Percentiles rank a stretch among this genome's conserved stretches.
These are phyloP conservation scores for Drosophila birchii DNA, from an alignment of 2,888 invertebrate genomes.

Conservation along the genomic window DNA sequence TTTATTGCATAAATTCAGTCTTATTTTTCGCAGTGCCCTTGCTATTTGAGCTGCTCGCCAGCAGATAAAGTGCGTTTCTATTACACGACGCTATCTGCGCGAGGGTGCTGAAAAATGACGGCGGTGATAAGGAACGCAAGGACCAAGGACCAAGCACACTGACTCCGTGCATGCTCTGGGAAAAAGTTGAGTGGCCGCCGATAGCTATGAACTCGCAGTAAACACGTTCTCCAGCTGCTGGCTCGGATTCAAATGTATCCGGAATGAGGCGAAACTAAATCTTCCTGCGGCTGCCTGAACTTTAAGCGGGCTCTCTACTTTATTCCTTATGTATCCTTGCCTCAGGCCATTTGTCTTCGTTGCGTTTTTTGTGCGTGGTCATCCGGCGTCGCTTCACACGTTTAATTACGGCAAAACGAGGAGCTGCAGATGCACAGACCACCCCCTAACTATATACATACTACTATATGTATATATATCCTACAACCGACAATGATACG, in stretches of 20 bases:
- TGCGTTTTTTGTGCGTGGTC: slow-evolving; percentile 44
- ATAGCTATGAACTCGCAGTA: slow-evolving; percentile 25
- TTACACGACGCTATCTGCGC: slow-evolving; percentile 33
- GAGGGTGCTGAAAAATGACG: slow-evolving; percentile 38
- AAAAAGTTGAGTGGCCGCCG: slow-evolving; percentile 29
- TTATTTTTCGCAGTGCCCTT: background rate
- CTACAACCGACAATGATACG: slow-evolving; percentile 9
- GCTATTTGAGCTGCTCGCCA: slow-evolving; percentile 35
- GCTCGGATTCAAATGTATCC: slow-evolving; percentile 31
- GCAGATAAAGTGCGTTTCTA: slow-evolving; percentile 47
- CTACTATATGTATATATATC: background rate
- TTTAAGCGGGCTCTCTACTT: slow-evolving; percentile 18
- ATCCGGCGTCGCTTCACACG: slow-evolving; percentile 36
- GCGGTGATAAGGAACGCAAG: slow-evolving; percentile 31
- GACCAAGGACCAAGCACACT: slow-evolving; percentile 9
- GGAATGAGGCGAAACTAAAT: slow-evolving; percentile 8
- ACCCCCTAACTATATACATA: background rate
- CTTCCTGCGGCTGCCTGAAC: slow-evolving; percentile 25
- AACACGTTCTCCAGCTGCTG: slow-evolving; percentile 41
- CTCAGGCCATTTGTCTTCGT: slow-evolving; percentile 35
- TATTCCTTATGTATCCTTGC: slow-evolving; percentile 5
- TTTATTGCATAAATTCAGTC: too few relatives aligned
- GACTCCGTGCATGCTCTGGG: slow-evolving; percentile 3
- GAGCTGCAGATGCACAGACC: slow-evolving; percentile 36
- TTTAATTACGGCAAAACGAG: slow-evolving; percentile 57